phyloP scores from a whole-genome alignment of 1,140 invertebrate genomes.

The Gonioctena quinquepunctata region DNA sequence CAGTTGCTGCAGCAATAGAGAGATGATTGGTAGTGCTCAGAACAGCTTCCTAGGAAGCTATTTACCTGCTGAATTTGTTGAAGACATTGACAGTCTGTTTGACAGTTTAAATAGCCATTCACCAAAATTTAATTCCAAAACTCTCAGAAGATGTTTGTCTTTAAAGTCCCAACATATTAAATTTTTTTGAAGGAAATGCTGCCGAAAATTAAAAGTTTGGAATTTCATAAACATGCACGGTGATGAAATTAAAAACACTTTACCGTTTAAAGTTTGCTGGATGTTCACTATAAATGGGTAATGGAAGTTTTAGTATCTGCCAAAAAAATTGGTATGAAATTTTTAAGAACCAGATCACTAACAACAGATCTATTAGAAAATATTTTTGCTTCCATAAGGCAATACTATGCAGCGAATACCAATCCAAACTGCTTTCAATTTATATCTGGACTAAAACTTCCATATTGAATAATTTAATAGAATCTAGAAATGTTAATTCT shows the following conservation, averaged over 20 bases:
- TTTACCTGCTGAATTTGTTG: constrained; percentile 27
- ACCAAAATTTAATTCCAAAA: constrained; percentile 15
- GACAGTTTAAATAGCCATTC: constrained; percentile 21
- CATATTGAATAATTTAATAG: constrained; percentile 20
- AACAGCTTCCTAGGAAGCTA: constrained; percentile 19
- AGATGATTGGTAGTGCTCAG: neutral
- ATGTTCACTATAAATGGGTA: constrained; percentile 19
- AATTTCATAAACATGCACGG: constrained; percentile 5
- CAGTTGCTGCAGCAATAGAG: constrained; percentile 8
- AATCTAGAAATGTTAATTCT: neutral
- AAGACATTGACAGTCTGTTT: constrained; percentile 25
- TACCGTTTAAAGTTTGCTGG: constrained; percentile 20
- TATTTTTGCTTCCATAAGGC: constrained; percentile 20
- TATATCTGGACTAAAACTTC: constrained; percentile 17
- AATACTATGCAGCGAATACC: constrained; percentile 19
- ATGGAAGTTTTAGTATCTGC: constrained; percentile 9
- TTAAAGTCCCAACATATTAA: constrained; percentile 14
- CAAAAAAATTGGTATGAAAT: constrained; percentile 18
- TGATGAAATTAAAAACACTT: constrained; percentile 1
- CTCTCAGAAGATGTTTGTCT: constrained; percentile 6
- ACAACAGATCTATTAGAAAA: constrained; percentile 28
- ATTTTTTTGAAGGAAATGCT: constrained; percentile 20
- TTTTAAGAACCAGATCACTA: constrained; percentile 17
- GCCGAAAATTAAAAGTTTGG: constrained; percentile 18
- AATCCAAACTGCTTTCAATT: constrained; percentile 28